phyloP scores from a whole-genome alignment of 2,113 vertebrate genomes.

The Noctilio leporinus region DNA sequence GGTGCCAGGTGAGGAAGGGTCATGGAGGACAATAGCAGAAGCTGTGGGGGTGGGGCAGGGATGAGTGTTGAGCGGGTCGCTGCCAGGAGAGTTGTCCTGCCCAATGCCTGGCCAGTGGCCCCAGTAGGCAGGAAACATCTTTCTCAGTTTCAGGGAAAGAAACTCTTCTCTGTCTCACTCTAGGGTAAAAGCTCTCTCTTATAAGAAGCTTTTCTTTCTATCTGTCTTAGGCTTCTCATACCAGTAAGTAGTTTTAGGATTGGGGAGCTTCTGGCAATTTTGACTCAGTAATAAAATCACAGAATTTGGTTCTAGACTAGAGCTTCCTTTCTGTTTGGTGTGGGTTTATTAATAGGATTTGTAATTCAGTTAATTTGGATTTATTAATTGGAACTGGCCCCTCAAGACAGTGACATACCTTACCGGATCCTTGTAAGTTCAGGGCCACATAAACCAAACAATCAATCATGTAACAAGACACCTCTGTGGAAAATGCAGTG shows the following conservation, averaged over 20 bases:
- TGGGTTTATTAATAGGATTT: neutral
- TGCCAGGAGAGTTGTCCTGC: neutral
- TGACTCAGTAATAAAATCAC: neutral
- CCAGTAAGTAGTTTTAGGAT: neutral
- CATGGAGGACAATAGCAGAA: neutral
- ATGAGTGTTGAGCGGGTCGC: neutral
- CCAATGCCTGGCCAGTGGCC: neutral
- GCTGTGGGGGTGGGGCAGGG: neutral
- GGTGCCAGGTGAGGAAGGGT: slow-evolving; percentile 15
- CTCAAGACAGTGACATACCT: neutral
- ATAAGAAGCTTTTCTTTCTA: neutral
- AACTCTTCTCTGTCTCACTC: neutral
- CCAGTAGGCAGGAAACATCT: neutral
- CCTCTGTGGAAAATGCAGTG: accelerated
- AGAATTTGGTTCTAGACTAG: neutral
- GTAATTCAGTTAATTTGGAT: slow-evolving; percentile 22
- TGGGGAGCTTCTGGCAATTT: slow-evolving; percentile 9
- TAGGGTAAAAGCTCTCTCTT: neutral
- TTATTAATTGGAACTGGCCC: neutral
- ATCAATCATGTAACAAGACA: neutral
- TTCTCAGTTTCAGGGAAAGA: neutral
- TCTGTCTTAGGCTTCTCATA: neutral
- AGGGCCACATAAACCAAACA: neutral
- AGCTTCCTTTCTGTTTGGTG: neutral
- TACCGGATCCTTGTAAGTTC: neutral